Conservation (phyloP, 2,113 vertebrate species). For the Urocitellus parryii region DNA sequence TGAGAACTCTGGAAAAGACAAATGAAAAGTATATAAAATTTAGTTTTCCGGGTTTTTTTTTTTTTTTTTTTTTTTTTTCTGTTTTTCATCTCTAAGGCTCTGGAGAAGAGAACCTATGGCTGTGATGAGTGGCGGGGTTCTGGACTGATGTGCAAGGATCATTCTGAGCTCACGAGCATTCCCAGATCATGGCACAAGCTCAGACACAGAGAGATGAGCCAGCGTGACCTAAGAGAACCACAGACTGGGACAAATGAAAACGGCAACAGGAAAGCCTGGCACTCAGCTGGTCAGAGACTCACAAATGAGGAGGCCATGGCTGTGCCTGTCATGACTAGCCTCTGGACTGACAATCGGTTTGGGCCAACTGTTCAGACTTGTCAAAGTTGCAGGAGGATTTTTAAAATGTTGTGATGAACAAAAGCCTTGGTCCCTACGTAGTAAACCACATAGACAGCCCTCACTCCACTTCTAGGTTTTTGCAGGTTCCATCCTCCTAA, state of each 20-base stretch:
- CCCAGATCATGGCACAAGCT: background rate
- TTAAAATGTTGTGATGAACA: background rate
- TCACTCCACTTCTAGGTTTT: too few species aligned
- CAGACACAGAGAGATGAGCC: background rate
- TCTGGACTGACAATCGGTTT: too few species aligned
- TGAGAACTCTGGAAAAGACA: conserved; percentile 92
- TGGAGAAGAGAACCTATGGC: background rate
- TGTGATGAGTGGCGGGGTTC: background rate
- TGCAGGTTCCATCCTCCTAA: background rate
- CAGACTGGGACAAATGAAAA: background rate
- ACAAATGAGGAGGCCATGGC: background rate
- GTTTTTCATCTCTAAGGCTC: background rate
- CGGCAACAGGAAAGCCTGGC: background rate
- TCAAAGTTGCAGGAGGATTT: background rate
- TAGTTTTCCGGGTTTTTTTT: background rate
- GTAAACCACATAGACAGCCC: fast-evolving
- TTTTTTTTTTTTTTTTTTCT: background rate
- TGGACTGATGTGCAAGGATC: background rate
- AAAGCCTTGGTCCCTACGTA: fast-evolving
- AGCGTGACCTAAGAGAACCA: background rate
- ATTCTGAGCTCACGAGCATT: background rate
- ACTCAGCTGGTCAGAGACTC: background rate
- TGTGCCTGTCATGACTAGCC: background rate
- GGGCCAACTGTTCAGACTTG: background rate
- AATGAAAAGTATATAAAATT: background rate